Conservation (phyloP, 2,888 invertebrate genomes). For the Drosophila aldrichi region DNA sequence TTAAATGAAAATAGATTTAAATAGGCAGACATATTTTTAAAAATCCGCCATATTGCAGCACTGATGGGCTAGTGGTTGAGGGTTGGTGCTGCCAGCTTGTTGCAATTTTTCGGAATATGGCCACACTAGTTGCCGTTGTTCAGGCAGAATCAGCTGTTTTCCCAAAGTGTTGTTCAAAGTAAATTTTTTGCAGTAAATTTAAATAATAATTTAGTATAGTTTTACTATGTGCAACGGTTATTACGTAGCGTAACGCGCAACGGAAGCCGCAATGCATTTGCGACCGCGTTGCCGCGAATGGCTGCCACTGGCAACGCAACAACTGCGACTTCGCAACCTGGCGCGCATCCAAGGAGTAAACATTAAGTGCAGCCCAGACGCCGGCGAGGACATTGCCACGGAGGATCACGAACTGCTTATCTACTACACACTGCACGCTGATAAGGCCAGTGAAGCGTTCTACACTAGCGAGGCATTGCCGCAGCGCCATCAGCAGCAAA, state of each 20-base stretch:
- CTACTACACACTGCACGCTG: conserved; percentile 92
- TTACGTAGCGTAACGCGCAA: conserved; percentile 42
- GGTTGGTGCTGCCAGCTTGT: conserved; percentile 24
- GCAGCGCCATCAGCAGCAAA: conserved; percentile 89
- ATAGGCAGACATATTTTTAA: not conserved
- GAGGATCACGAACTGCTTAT: conserved; percentile 85
- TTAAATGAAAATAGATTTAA: not conserved
- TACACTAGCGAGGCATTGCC: conserved; percentile 92
- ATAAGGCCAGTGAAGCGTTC: conserved; percentile 93
- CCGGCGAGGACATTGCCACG: conserved; percentile 17
- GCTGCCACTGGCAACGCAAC: conserved; percentile 92
- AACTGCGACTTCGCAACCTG: conserved; percentile 92
- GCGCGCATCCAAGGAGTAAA: conserved; percentile 91
- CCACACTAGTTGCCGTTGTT: conserved; percentile 40
- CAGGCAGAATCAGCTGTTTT: conserved; percentile 27
- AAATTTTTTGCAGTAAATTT: conserved; percentile 38
- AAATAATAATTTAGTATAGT: conserved; percentile 24
- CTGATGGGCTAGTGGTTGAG: not conserved
- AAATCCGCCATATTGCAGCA: conserved; percentile 1
- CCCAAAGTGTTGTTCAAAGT: conserved; percentile 11
- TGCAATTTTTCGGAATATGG: conserved; percentile 4
- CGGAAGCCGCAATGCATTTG: conserved; percentile 65
- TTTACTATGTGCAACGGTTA: conserved; percentile 41
- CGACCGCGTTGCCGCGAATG: conserved; percentile 80
- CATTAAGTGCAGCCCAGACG: conserved; percentile 77